Evolutionary conservation across 2,113 vertebrate species (phyloP), one percentile per base, ranked within the genome.

Genomic region (Crypturellus undulatus): DNA sequence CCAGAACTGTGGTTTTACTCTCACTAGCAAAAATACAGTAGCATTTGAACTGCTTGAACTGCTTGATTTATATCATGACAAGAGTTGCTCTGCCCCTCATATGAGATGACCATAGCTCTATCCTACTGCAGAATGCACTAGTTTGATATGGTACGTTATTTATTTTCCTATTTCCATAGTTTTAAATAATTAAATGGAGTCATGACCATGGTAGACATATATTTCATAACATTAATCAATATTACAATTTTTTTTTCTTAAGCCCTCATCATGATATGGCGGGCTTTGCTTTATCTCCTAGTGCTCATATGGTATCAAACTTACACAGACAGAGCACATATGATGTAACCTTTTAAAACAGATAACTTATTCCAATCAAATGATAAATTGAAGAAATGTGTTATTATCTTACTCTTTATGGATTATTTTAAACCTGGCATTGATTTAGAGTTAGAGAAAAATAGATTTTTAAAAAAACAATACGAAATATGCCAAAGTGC

Each of bases 151-250:
- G 54, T 26, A 58, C 59, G 22, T 56, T 75, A 52, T 75, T 90
- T 52, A 77, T 69, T 34, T 51, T 59, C 1, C 0, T 56, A 54
- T 62, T 63, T 86, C 80, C 16, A 8, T 19, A 42, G 5, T 45
- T 58, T 84, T 18, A 16, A 81, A 20, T 80, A 81, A 91, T 72
- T 90, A 81, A 88, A 71, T 79, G 3, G 91, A 90, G 85, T 71
- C 77, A 91, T 38, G 12, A 69, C 19, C 2, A 20, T n/a, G 68
- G 16, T 10, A 70, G 11, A 12, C 63, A 22, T 59, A 6, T 8
- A 85, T 78, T 22, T 49, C 45, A 68, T 81, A 15, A 87, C 84
- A 84, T 69, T 64, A 72, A 80, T 75, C 21, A 52, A 28, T 89
- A 65, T 63, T 45, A 6, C 65, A 83, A 79, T 86, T 89, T 95